Base-by-base conservation (phyloP, 2,113 vertebrate species). In the Ctenodactylus gundi region DNA sequence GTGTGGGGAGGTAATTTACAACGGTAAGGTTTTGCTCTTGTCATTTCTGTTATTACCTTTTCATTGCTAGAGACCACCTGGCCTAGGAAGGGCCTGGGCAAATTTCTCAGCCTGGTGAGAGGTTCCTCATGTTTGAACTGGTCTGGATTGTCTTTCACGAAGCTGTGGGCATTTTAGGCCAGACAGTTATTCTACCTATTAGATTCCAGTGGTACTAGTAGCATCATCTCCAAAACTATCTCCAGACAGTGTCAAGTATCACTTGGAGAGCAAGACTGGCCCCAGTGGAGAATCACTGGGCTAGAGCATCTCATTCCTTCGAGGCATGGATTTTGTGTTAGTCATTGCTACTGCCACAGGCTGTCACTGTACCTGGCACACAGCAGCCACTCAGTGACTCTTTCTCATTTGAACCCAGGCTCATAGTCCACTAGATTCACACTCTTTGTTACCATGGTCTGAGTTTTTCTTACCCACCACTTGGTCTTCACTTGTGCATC, bases 1-100 rank as follows among this genome's bases (percentile, higher is more conserved):
- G 97, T 96, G 94, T 93, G 97, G 96, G 21, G 93, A 94, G 96
- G 96, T 98, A 97, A 94, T 81, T 97, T 97, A 97, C 93, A 95
- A 97, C 95, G 93, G 96, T 73, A 95, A 81, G 53, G 23, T 41
- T 77, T 94, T 62, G 23, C 10, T 51, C 1, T 7, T 77, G 23
- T 73, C 15, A 36, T 84, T 81, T 49, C 27, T 11, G 6, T 62
- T 78, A 5, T 78, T 62, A 85, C n/a, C 36, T 88, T 93, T 94
- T 31, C 55, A 78, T 72, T 44, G 23, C 80, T 73, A 58, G 67
- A 90, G 90, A 96, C 94, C 94, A 95, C 77, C 70, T 82, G 94
- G 94, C 85, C 68, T 80, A 90, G 75, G 96, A 94, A 13, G 97
- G 82, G 84, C 88, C 94, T 41, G 65, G 55, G 60, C 7, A 3